phyloP scores from a whole-genome alignment of 2,797 vertebrate species.

The Pangasius sanitwongsei region DNA sequence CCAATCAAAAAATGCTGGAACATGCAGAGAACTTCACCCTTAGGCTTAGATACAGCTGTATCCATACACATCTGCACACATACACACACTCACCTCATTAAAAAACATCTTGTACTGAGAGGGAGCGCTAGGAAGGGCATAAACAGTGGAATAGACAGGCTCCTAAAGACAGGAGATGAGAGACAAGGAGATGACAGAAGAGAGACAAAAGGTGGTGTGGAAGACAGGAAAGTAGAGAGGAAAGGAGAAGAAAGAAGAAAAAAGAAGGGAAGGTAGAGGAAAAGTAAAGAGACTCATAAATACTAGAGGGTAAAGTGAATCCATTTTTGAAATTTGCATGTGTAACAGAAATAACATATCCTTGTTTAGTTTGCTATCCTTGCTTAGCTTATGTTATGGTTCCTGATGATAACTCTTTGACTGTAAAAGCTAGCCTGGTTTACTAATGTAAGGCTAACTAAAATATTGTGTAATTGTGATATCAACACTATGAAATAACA shows the following conservation, averaged over 20 bases:
- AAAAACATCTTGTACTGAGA: constrained; percentile 79
- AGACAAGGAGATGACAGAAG: neutral
- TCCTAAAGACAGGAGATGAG: constrained; percentile 63
- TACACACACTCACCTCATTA: constrained; percentile 76
- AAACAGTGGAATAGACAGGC: constrained; percentile 82
- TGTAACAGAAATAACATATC: neutral
- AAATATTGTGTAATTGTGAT: no score
- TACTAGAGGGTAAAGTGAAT: neutral
- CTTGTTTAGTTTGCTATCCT: neutral
- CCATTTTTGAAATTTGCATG: neutral
- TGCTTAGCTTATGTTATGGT: neutral
- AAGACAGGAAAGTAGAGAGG: neutral
- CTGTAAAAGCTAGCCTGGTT: neutral
- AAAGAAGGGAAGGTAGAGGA: neutral
- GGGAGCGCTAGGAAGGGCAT: constrained; percentile 64
- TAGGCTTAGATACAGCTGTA: neutral
- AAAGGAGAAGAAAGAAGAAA: neutral
- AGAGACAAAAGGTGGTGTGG: neutral
- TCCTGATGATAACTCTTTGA: neutral
- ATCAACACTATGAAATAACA: no score
- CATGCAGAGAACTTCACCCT: neutral
- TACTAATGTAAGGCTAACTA: neutral
- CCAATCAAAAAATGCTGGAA: neutral
- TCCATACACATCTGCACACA: neutral
- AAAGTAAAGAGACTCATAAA: neutral